phyloP scores from a whole-genome alignment of 2,888 invertebrate species.

The Drosophila diplacantha region DNA sequence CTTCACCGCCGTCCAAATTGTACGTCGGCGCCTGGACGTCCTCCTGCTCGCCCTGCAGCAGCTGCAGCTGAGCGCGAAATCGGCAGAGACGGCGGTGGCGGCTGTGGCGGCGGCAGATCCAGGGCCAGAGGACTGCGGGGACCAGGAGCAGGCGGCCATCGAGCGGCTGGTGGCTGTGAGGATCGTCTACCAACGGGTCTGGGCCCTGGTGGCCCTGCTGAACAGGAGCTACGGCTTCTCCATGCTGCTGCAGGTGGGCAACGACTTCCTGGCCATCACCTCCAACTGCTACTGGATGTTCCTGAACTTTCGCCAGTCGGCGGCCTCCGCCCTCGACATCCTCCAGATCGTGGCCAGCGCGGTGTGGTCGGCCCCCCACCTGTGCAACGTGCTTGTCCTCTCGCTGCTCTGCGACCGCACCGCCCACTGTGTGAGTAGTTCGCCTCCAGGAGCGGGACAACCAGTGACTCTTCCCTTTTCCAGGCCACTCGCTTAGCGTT shows the following conservation, averaged over 20 bases:
- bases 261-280: constrained; percentile 76
- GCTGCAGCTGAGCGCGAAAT: constrained; percentile 37
- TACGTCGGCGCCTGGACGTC: constrained; percentile 68
- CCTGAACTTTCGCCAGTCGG: constrained; percentile 66
- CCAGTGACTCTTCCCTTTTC: neutral
- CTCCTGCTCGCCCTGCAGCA: constrained; percentile 58
- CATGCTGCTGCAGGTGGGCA: constrained; percentile 73
- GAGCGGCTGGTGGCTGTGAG: constrained; percentile 64
- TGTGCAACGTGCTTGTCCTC: constrained; percentile 71
- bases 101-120: neutral
- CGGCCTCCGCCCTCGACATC: constrained; percentile 54
- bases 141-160: constrained; percentile 33
- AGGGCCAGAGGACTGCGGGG: constrained; percentile 4
- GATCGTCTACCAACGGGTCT: constrained; percentile 74
- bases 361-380: constrained; percentile 73
- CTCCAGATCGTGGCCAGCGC: constrained; percentile 63
- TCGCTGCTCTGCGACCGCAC: constrained; percentile 73
- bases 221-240: constrained; percentile 75
- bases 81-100: too few species aligned
- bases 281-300: constrained; percentile 77
- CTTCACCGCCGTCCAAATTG: constrained; percentile 58
- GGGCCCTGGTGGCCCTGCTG: constrained; percentile 63
- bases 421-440: constrained; percentile 70
- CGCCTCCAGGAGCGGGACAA: rapidly evolving
- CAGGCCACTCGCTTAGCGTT: constrained; percentile 77